Evolutionary conservation across 2,797 vertebrate species (phyloP), one percentile per base, ranked within the genome.

Genomic region (Acanthiza pusilla): DNA sequence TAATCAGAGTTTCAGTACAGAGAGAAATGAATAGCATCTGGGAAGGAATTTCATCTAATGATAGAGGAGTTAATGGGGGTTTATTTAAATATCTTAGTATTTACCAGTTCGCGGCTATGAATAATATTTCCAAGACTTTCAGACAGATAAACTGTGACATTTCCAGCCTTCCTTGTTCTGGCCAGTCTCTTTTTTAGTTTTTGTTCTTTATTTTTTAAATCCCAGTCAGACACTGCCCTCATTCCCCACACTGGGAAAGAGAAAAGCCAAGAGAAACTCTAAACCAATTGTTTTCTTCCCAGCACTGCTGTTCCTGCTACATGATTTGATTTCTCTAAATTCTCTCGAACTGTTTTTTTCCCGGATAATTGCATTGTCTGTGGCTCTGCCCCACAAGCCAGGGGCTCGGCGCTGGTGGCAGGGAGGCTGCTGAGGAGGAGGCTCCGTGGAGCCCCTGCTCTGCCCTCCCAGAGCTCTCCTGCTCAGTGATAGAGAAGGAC

Each of bases 1-100:
- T 48, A 88, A 66, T 78, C 60, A 66, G 78, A 90, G 55, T 95
- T 95, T 84, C 85, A 82, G 38, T 67, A 23, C 38, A 71, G 66
- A 84, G 43, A 54, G 70, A 51, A 90, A 84, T 71, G 11, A 76
- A 79, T 22, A 73, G 27, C 60, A 65, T 62, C 63, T 81, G 71
- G 76, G 57, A 94, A 93, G 92, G 18, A 60, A 85, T 66, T 94
- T 91, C 5, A 67, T 72, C 47, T 85, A 60, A 85, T 84, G 54
- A 66, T 26, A 79, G 13, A 79, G 60, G 71, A 84, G 16, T 86
- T 90, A 88, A 79, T 75, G 51, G 43, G 40, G 0, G 11, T 93
- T 81, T 36, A 60, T 89, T 84, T 76, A 45, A 85, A 70, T 86
- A 73, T 50, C 40, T 70, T 32, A 32, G 8, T 13, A 3, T 92